These are phyloP conservation scores for Typhlichthys subterraneus DNA, from an alignment of 2,797 vertebrate species.

Conservation along the genomic window DNA sequence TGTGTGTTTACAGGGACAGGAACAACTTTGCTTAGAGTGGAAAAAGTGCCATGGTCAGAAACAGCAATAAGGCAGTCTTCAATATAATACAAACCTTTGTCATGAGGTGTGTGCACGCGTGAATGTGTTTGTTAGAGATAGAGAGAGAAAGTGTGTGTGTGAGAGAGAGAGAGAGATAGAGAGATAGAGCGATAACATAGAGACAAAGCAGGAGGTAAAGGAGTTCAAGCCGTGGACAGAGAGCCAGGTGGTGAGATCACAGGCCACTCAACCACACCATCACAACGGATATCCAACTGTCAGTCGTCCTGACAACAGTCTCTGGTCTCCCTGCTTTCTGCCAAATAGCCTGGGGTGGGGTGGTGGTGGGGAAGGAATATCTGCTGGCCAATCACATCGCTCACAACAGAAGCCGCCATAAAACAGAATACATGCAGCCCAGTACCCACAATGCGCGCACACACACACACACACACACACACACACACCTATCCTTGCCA, in stretches of 20 bases:
- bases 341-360: conserved; percentile 21
- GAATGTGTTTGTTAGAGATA: conserved; percentile 4
- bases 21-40: conserved; percentile 54
- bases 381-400: conserved; percentile 26
- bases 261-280: not conserved
- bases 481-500: too few species aligned
- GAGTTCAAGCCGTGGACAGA: conserved; percentile 8
- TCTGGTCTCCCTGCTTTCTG: conserved; percentile 9
- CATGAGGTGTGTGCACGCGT: conserved; percentile 16
- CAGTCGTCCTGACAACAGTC: conserved; percentile 56
- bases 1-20: conserved; percentile 15
- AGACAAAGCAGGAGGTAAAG: not conserved
- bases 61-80: conserved; percentile 46
- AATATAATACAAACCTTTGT: conserved; percentile 44
- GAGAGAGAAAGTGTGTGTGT: not conserved
- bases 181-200: not conserved
- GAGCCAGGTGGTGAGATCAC: conserved; percentile 14
- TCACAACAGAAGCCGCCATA: not conserved
- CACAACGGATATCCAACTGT: conserved; percentile 39
- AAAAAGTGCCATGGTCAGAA: conserved; percentile 56
- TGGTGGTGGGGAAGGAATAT: conserved; percentile 14
- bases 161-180: conserved; percentile 1
- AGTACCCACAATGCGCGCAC: too few species aligned
- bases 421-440: too few species aligned
- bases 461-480: too few species aligned